Percentiles rank a stretch among this genome's conserved stretches.
phyloP scores from a whole-genome alignment of 2,797 vertebrate species.

The Melanogrammus aeglefinus region DNA sequence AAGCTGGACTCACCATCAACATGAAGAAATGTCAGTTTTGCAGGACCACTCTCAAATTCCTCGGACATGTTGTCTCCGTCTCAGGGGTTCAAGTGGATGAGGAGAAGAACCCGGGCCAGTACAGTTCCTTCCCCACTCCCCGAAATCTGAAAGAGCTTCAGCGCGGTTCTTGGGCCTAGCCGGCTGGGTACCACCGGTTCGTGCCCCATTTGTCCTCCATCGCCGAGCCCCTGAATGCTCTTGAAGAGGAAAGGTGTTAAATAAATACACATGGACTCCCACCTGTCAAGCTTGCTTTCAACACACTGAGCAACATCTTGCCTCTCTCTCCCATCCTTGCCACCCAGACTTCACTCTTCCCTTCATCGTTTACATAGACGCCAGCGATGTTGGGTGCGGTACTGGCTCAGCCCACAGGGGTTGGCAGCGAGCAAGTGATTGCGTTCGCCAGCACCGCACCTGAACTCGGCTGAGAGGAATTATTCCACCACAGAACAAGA shows the following conservation, averaged over 20 bases:
- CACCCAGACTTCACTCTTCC: slow-evolving; percentile 10
- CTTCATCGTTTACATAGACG: background rate
- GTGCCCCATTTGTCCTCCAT: background rate
- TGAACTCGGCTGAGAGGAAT: background rate
- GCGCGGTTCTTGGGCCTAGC: background rate
- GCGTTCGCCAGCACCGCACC: background rate
- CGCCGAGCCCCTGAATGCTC: background rate
- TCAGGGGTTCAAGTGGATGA: too few relatives aligned
- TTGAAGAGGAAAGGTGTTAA: background rate
- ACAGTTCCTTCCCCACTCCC: slow-evolving; percentile 2
- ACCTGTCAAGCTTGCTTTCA: background rate
- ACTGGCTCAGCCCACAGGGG: background rate
- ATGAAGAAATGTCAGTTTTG: slow-evolving; percentile 10
- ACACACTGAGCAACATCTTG: slow-evolving; percentile 6
- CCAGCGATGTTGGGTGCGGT: slow-evolving; percentile 1
- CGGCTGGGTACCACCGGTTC: background rate
- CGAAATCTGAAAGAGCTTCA: background rate
- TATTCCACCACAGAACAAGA: background rate
- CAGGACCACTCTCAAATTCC: too few relatives aligned
- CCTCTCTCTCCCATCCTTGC: slow-evolving; percentile 6
- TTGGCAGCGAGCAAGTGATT: background rate
- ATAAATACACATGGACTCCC: background rate
- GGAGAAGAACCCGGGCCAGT: slow-evolving; percentile 9
- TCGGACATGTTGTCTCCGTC: too few relatives aligned
- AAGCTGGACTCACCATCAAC: slow-evolving; percentile 10